Conservation (phyloP, 1,140 invertebrate genomes). For the Bombus pascuorum region DNA sequence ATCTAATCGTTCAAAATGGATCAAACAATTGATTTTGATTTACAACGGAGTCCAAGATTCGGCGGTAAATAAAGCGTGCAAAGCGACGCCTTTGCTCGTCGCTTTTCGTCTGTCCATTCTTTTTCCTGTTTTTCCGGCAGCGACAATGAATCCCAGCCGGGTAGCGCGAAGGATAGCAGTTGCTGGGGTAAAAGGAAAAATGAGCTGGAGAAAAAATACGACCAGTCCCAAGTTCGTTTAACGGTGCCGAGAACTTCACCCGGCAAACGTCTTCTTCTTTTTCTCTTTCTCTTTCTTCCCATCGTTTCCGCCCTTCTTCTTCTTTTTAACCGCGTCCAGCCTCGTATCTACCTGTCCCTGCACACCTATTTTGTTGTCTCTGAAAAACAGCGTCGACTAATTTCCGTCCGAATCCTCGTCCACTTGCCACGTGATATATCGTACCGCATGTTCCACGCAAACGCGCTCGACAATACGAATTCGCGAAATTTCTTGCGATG, state of each 20-base stretch:
- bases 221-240: conserved; percentile 64
- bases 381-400: conserved; percentile 53
- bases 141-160: conserved; percentile 67
- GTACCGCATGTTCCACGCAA: not conserved
- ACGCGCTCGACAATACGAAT: not conserved
- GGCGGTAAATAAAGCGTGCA: conserved; percentile 56
- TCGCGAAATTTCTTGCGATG: not conserved
- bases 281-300: not conserved
- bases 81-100: conserved; percentile 50
- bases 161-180: not conserved
- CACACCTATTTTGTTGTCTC: conserved; percentile 36
- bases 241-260: conserved; percentile 65
- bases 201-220: conserved; percentile 65
- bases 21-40: conserved; percentile 36
- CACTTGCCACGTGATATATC: conserved; percentile 54
- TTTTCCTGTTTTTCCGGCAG: conserved; percentile 19
- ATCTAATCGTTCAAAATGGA: no score
- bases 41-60: conserved; percentile 45
- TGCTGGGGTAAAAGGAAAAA: conserved; percentile 55
- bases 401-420: conserved; percentile 54
- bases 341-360: conserved; percentile 3
- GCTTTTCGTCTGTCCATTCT: conserved; percentile 47
- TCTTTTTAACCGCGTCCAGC: conserved; percentile 3
- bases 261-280: conserved; percentile 37
- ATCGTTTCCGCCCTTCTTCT: not conserved